Evolutionary conservation across 2,888 invertebrate species (phyloP).

Genomic region (Disparrhopalites patrizii): DNA sequence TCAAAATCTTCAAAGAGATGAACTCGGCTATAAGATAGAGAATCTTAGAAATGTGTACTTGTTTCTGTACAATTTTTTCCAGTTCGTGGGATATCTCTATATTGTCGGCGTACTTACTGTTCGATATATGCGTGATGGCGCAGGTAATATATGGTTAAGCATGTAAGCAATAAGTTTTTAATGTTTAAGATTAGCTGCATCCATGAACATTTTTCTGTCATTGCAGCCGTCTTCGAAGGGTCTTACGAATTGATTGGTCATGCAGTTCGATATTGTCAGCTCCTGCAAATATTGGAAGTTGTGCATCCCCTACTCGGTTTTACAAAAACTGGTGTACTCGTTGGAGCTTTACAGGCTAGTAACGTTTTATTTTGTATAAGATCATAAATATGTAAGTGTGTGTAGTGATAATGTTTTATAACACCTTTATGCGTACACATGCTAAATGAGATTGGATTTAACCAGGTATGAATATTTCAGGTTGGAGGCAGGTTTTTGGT

Average conservation of each 20-base stretch:
- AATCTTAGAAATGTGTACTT: constrained; percentile 73
- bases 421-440: too few relatives aligned
- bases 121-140: constrained; percentile 70
- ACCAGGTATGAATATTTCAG: constrained; percentile 47
- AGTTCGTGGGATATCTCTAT: constrained; percentile 80
- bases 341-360: constrained; percentile 68
- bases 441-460: background rate
- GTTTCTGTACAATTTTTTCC: constrained; percentile 81
- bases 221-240: constrained; percentile 61
- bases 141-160: constrained; percentile 56
- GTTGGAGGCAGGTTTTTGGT: constrained; percentile 72
- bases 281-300: constrained; percentile 79
- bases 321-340: constrained; percentile 69
- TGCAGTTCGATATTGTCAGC: constrained; percentile 74
- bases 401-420: too few relatives aligned
- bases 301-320: constrained; percentile 85
- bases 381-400: too few relatives aligned
- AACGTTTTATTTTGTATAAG: background rate
- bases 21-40: constrained; percentile 56
- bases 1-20: constrained; percentile 49
- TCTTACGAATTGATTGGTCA: constrained; percentile 71
- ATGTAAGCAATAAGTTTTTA: background rate
- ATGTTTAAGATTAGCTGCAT: too few relatives aligned
- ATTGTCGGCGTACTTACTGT: constrained; percentile 67
- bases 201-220: too few relatives aligned